Conservation (phyloP, 2,888 invertebrate species). For the Zele albiditarsus region DNA sequence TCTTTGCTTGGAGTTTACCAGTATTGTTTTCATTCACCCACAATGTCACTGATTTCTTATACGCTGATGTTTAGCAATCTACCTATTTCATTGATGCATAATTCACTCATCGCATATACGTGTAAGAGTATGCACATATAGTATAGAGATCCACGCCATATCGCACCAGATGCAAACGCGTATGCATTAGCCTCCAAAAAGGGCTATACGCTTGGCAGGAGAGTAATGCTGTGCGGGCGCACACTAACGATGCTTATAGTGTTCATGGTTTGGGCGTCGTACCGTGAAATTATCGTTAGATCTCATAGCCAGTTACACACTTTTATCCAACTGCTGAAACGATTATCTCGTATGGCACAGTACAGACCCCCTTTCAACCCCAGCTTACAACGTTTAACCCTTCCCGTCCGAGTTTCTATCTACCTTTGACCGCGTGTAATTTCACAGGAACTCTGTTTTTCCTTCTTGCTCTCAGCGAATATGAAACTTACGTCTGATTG, state of each 20-base stretch:
- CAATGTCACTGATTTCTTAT: no score
- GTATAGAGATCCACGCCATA: no score
- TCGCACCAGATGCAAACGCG: no score
- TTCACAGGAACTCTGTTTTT: not conserved
- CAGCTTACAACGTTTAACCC: not conserved
- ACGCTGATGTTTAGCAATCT: no score
- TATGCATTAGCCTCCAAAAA: no score
- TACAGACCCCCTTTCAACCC: slow-evolving; percentile 31
- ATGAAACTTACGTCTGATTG: slow-evolving; percentile 29
- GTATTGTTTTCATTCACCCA: no score
- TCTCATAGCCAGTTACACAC: slow-evolving; percentile 54
- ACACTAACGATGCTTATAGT: slow-evolving; percentile 59
- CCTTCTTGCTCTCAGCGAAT: slow-evolving; percentile 31
- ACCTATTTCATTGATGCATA: no score
- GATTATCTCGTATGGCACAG: slow-evolving; percentile 40
- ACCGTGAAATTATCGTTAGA: slow-evolving; percentile 70
- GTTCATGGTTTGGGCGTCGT: slow-evolving; percentile 64
- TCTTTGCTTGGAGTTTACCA: no score
- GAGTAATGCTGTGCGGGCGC: not conserved
- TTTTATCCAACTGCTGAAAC: slow-evolving; percentile 40
- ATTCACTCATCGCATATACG: no score
- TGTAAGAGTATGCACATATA: no score
- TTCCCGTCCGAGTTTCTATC: no score
- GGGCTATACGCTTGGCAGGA: not conserved
- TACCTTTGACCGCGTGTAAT: no score